Percentiles rank a stretch among this genome's conserved stretches.
Evolutionary conservation across 2,888 invertebrate genomes (phyloP).

Genomic region (Acholoe squamosa): DNA sequence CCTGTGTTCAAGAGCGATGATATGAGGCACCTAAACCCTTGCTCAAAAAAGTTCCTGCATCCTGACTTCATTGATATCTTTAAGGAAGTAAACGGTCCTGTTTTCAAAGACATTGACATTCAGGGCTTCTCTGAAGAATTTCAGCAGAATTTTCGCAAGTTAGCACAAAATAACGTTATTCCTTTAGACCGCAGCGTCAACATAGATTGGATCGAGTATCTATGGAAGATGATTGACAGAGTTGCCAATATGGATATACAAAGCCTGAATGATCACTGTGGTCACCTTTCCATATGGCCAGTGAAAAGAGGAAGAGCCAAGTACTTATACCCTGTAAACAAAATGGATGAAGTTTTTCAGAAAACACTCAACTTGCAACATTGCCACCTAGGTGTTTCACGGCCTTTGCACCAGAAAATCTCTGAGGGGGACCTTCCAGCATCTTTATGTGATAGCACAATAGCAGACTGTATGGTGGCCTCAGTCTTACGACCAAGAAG

Average conservation of each 20-base stretch:
- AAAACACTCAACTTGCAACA: not conserved
- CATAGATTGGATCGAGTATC: not conserved
- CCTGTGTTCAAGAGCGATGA: not conserved
- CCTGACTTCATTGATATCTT: not conserved
- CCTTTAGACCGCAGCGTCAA: not conserved
- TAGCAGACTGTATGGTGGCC: not conserved
- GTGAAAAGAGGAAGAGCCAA: not conserved
- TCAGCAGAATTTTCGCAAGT: not conserved
- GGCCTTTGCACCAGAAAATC: not conserved
- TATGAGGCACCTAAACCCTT: not conserved
- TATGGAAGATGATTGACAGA: not conserved
- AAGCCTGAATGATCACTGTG: not conserved
- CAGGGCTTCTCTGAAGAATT: not conserved
- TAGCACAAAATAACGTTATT: not conserved
- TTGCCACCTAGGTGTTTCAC: not conserved
- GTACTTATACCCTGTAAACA: not conserved
- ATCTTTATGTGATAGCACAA: not conserved
- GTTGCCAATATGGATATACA: not conserved
- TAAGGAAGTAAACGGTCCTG: not conserved
- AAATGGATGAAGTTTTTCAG: no score
- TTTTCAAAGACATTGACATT: not conserved
- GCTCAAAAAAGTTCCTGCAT: not conserved
- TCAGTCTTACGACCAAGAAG: not conserved
- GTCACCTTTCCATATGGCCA: not conserved
- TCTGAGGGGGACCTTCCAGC: not conserved